Percentiles rank a stretch among this genome's conserved stretches.
Conservation (phyloP, 2,888 invertebrate genomes). For the Cheilosia scutellata region DNA sequence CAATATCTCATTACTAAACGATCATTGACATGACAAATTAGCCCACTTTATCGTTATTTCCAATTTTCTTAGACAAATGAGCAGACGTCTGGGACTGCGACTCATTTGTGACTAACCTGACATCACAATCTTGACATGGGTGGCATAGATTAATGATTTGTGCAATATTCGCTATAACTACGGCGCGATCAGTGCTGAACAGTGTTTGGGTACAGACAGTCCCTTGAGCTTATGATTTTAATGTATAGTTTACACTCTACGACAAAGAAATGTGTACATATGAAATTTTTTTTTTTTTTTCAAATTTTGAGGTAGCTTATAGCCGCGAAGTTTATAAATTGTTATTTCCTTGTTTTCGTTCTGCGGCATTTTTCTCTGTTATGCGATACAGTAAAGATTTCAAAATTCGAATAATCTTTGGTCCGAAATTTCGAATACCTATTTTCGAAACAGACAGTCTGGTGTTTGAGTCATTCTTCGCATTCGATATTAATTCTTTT, state of each 20-base stretch:
- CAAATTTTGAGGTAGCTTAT: background rate
- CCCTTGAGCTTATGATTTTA: constrained; percentile 17
- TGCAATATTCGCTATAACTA: constrained; percentile 8
- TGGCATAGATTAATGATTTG: constrained; percentile 40
- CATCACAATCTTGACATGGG: constrained; percentile 15
- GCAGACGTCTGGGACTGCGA: constrained; percentile 4
- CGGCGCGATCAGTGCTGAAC: background rate
- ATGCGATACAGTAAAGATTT: too few relatives aligned
- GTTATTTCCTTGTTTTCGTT: too few relatives aligned
- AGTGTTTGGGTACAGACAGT: background rate
- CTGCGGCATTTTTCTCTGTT: too few relatives aligned
- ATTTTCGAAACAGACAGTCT: too few relatives aligned
- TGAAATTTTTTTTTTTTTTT: background rate
- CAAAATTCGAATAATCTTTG: too few relatives aligned
- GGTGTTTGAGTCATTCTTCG: too few relatives aligned
- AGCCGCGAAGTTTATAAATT: background rate
- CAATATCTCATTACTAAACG: background rate
- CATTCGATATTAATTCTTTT: too few relatives aligned
- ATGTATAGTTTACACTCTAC: constrained; percentile 2
- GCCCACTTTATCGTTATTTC: constrained; percentile 29
- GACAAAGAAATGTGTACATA: background rate
- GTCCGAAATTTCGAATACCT: too few relatives aligned
- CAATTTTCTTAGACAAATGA: constrained; percentile 29
- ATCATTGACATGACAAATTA: constrained; percentile 31
- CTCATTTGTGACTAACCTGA: constrained; percentile 3